These are phyloP conservation scores for Sesia bembeciformis DNA, from an alignment of 2,888 invertebrate species.

Conservation along the genomic window DNA sequence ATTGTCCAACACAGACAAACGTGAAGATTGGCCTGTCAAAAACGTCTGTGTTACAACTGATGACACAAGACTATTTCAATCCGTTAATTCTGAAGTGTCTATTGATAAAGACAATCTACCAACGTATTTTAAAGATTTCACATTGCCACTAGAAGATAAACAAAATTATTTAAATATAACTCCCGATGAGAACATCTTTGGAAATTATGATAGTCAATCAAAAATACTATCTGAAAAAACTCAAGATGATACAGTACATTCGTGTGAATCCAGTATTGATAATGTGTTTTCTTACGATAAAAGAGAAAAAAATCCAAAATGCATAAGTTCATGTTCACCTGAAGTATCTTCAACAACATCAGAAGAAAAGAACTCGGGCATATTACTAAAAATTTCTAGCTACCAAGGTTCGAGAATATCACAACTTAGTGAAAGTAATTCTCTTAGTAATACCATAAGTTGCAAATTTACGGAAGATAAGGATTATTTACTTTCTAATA, in stretches of 20 bases:
- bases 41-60: not conserved
- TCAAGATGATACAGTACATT: conserved; percentile 26
- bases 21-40: not conserved
- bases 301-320: conserved; percentile 21
- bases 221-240: conserved; percentile 6
- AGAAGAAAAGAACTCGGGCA: conserved; percentile 51
- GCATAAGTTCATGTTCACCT: conserved; percentile 42
- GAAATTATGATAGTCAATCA: not conserved
- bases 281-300: conserved; percentile 27
- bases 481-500: conserved; percentile 29
- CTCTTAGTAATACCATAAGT: conserved; percentile 24
- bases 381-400: conserved; percentile 59
- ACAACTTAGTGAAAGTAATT: conserved; percentile 37
- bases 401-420: conserved; percentile 52
- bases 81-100: not conserved
- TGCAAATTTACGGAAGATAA: conserved; percentile 53
- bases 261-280: conserved; percentile 41
- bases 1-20: not conserved
- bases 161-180: not conserved
- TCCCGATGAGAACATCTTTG: not conserved
- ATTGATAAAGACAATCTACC: no score
- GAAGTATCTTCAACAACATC: conserved; percentile 67
- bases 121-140: not conserved
- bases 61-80: not conserved
- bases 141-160: not conserved